Evolutionary conservation across 2,797 vertebrate genomes (phyloP), one percentile per base, ranked within the genome.

Genomic region (Leucoraja ocellata): DNA sequence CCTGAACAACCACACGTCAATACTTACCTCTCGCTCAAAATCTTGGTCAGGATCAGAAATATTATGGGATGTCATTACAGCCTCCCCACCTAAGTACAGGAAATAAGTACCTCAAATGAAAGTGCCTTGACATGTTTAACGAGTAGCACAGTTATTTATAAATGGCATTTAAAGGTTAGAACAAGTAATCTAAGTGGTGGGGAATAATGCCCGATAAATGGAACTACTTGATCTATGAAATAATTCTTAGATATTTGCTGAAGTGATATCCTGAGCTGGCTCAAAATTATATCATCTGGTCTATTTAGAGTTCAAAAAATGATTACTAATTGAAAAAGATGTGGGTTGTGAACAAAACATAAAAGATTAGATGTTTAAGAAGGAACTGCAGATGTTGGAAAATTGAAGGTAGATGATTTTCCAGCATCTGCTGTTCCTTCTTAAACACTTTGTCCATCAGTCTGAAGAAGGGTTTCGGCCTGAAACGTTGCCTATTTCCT

Each of bases 21-120:
- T 46, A 28, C 94, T 94, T 95, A 98, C 98, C 98, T 99, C 98
- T 97, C 96, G 97, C 93, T 99, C 98, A 74, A 97, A 96, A 94
- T 99, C 98, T 94, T 97, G 97, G 94, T 99, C 98, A 0, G 95
- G 97, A 90, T 99, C 98, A 0, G 97, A 97, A 95, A 97, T 96
- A 80, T 97, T 97, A 79, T 97, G 96, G 93, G 98, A 97, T n/a
- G 98, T 97, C 94, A 97, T 39, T 58, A 92, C 95, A 6, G 97
- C 96, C 90, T 96, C 96, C 65, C 97, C 97, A 92, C 90, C 90
- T 92, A 58, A 68, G 21, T 71, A 71, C 10, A 71, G 76, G 71
- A 68, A 88, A 36, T 11, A 68, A 36, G 13, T 21, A 36, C 61
- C 32, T 88, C 61, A 68, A 8, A 65, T 21, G 61, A 32, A 7